A percentile compares a stretch with the other conserved stretches of the same genome.
Evolutionary conservation across 35 echinoderm and acorn worm species (phyloP).

Genomic region (Apostichopus japonicus): DNA sequence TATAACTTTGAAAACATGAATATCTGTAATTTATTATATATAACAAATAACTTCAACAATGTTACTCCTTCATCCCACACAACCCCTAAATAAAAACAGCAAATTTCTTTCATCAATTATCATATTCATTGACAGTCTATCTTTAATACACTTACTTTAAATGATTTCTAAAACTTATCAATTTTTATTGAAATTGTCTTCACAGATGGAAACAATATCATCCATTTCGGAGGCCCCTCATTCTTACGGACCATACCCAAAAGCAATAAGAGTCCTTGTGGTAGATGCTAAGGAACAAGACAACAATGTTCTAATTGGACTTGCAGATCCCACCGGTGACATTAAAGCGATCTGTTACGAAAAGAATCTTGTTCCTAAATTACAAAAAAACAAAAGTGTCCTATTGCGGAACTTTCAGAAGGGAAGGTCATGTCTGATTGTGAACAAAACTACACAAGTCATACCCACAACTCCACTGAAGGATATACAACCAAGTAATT

Average conservation of each 20-base stretch:
- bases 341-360: background rate
- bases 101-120: no score
- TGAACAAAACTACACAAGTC: conserved; percentile 9
- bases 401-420: background rate
- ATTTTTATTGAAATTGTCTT: background rate
- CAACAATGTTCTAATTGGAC: background rate
- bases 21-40: no score
- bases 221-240: background rate
- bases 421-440: background rate
- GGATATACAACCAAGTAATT: background rate
- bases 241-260: background rate
- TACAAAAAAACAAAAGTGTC: background rate
- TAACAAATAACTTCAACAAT: no score
- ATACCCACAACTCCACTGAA: background rate
- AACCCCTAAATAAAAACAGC: no score
- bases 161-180: background rate
- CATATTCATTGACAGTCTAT: no score
- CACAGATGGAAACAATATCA: conserved; percentile 15
- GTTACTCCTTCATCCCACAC: no score
- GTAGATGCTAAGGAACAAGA: background rate
- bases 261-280: background rate
- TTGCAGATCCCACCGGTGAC: background rate
- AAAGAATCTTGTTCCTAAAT: background rate
- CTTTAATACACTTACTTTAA: background rate
- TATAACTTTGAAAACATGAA: no score